Evolutionary conservation across 2,888 invertebrate genomes (phyloP), one percentile per base, ranked within the genome.

Genomic region (Phyllotreta striolata): DNA sequence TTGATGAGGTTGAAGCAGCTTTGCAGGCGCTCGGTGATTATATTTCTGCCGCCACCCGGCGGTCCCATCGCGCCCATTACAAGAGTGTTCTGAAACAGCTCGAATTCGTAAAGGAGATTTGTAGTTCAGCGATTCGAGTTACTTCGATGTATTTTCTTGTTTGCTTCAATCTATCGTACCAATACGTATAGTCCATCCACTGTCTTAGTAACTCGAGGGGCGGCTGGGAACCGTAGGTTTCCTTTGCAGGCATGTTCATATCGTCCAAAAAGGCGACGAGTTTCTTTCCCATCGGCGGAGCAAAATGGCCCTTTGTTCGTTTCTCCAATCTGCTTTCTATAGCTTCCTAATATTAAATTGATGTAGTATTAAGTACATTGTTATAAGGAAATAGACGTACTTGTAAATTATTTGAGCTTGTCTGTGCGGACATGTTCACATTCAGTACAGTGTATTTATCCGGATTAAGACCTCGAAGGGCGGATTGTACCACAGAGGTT

Each of bases 231-330:
- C 95, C 95, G 77, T 93, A 95, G 9, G 86, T 86, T 76, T 96
- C 95, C 70, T 92, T 91, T 6, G 91, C 91, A 0, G 95, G 95
- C 94, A 95, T 95, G 83, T 95, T 95, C 74, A 96, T 89, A 79
- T 96, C 95, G 79, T 96, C 96, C 88, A 96, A 87, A 79, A 94
- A 95, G 6, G 91, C 87, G 63, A 95, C 87, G 87, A 96, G 88
- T 69, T 85, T 89, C 83, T 94, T 95, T 77, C 92, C 90, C 69
- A 91, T 92, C 24, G 89, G 83, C 0, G 95, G 95, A 1, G 91
- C 89, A 76, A 88, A 95, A 64, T 91, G 88, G 0, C 40, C 92
- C 79, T 95, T 95, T 0, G 93, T 94, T 55, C 94, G 84, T 82
- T 95, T 95, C 80, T 95, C 95, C 0, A 94, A 85, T n/a, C 91